Conservation (phyloP, 2,113 vertebrate genomes). For the Micronisus gabar region DNA sequence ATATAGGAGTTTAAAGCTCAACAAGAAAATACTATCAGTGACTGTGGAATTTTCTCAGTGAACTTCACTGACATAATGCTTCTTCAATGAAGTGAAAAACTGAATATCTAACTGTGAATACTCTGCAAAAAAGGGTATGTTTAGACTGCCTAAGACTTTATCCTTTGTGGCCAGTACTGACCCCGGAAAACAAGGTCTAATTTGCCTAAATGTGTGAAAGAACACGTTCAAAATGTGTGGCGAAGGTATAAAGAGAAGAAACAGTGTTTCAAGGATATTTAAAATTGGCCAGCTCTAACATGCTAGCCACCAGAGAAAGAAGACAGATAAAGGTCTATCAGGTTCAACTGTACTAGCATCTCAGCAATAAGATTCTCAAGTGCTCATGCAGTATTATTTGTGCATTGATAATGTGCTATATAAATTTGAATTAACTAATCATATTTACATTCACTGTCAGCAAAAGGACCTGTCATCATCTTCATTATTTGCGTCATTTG, state of each 20-base stretch:
- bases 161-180: not conserved
- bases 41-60: not conserved
- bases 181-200: not conserved
- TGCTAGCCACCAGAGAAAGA: not conserved
- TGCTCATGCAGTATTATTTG: not conserved
- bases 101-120: not conserved
- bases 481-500: not conserved
- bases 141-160: not conserved
- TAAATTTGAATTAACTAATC: not conserved
- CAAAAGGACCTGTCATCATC: not conserved
- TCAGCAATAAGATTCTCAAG: not conserved
- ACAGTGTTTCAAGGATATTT: not conserved
- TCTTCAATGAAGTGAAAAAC: not conserved
- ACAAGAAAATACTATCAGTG: not conserved
- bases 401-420: not conserved
- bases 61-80: not conserved
- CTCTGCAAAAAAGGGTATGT: accelerated
- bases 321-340: not conserved
- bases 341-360: not conserved
- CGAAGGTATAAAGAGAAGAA: not conserved
- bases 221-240: not conserved
- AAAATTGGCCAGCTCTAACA: not conserved
- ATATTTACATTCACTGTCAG: not conserved
- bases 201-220: not conserved
- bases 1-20: not conserved